Percentiles rank a stretch among this genome's conserved stretches.
These are phyloP conservation scores for Anoplolepis gracilipes DNA, from an alignment of 1,140 invertebrate genomes.

Conservation along the genomic window DNA sequence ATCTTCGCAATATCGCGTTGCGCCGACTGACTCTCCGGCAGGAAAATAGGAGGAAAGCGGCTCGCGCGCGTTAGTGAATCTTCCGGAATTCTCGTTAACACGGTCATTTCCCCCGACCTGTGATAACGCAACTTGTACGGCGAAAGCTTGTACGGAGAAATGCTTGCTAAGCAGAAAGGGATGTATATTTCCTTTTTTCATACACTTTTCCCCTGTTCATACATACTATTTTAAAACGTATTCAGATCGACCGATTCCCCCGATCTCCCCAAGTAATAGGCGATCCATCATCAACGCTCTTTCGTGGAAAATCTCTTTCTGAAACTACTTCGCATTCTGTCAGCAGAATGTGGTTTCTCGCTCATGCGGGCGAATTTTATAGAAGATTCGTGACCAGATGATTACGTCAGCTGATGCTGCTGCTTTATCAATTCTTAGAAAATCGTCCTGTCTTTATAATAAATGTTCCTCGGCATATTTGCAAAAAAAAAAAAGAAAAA, in stretches of 20 bases:
- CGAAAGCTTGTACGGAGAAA: constrained; percentile 1
- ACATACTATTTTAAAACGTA: constrained; percentile 6
- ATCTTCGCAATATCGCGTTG: constrained; percentile 63
- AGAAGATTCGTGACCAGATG: constrained; percentile 5
- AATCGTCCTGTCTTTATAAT: constrained; percentile 32
- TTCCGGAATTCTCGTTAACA: constrained; percentile 47
- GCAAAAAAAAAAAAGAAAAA: not conserved
- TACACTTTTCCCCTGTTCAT: not conserved
- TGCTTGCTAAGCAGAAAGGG: constrained; percentile 13
- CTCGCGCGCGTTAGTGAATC: constrained; percentile 28
- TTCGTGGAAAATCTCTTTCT: constrained; percentile 15
- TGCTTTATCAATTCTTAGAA: constrained; percentile 48
- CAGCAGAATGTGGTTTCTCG: constrained; percentile 41
- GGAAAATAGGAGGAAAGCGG: constrained; percentile 43
- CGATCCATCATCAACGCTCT: not conserved
- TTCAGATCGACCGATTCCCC: constrained; percentile 23
- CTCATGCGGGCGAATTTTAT: constrained; percentile 62
- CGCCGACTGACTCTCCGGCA: constrained; percentile 33
- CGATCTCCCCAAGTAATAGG: not conserved
- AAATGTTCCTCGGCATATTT: constrained; percentile 13
- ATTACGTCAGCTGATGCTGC: constrained; percentile 52
- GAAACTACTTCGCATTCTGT: constrained; percentile 52
- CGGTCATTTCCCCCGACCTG: constrained; percentile 15
- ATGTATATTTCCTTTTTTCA: not conserved
- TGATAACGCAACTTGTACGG: constrained; percentile 6